These are phyloP conservation scores for Apodemus sylvaticus DNA, from an alignment of 2,113 vertebrate genomes.

Conservation along the genomic window DNA sequence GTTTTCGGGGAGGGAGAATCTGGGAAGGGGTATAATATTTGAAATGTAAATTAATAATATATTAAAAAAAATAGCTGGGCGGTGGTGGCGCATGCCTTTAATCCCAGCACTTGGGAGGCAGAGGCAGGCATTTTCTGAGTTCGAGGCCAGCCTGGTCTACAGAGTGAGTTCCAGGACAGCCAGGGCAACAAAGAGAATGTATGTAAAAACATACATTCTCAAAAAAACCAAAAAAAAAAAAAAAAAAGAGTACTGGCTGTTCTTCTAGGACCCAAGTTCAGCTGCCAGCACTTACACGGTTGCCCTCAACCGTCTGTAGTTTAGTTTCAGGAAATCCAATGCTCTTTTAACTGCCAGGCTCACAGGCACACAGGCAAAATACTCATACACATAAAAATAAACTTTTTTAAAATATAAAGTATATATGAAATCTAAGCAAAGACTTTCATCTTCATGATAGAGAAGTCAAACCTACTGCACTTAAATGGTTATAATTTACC, in stretches of 20 bases:
- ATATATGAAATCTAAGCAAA: not conserved
- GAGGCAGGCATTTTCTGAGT: too few relatives aligned
- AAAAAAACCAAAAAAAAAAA: too few relatives aligned
- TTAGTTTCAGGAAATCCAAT: not conserved
- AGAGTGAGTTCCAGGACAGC: too few relatives aligned
- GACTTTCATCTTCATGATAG: conserved; percentile 36
- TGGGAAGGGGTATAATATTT: too few relatives aligned
- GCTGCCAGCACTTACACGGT: not conserved
- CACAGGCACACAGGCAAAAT: not conserved
- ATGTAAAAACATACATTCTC: too few relatives aligned
- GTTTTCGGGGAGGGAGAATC: too few relatives aligned
- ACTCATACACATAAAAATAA: not conserved
- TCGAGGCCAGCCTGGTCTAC: too few relatives aligned
- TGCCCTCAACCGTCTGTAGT: not conserved
- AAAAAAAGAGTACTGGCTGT: not conserved
- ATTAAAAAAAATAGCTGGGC: too few relatives aligned
- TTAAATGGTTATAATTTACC: conserved; percentile 82
- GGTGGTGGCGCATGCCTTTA: too few relatives aligned
- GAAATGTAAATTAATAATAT: too few relatives aligned
- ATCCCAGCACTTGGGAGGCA: too few relatives aligned
- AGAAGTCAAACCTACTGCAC: not conserved
- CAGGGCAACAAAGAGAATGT: too few relatives aligned
- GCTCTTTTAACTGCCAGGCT: not conserved
- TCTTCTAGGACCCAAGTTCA: not conserved
- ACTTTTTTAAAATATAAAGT: not conserved